Base-by-base conservation (phyloP, 2,888 invertebrate genomes). In the Zygaena filipendulae region DNA sequence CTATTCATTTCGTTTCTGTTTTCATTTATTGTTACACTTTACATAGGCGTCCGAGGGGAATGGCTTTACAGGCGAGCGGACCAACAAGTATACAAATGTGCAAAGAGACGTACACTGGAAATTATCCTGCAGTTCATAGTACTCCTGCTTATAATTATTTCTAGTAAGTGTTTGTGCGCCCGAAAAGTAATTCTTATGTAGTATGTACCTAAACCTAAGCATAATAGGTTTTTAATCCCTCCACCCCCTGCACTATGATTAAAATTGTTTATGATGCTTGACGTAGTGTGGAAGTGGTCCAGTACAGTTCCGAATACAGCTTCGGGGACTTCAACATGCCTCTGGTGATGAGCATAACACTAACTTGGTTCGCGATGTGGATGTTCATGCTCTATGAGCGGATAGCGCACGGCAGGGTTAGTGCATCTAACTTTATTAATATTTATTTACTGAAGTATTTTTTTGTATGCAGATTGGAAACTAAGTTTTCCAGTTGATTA, bases 81-180 rank as follows among this genome's bases (percentile, higher is more conserved):
- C n/a, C n/a, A n/a, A n/a, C n/a, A n/a, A n/a, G 49, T 49, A 39
- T 62, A 33, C 36, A 46, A 45, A 39, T 56, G 25, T 77, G 74
- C 38, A 52, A 57, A 11, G 75, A 75, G 44, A 52, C 36, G 11
- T 75, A 60, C 35, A 24, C 40, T 19, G 51, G 47, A 21, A 33
- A 22, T 2, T 77, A 69, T 40, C 77, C 77, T 8, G 39, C 47
- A 4, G 21, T 67, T 19, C 62, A 47, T 27, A 55, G 38, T 21
- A 62, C 70, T 29, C 75, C 77, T 11, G 56, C 69, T 2, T 75
- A 71, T 38, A 77, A 77, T 37, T 75, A 57, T 46, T 77, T 77
- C 42, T 77, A 59, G 77, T 77, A 50, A 45, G 72, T 35, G 20
- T n/a, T 36, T 18, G 20, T n/a, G n/a, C n/a, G n/a, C n/a, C n/a